Conservation (phyloP, 1,140 invertebrate genomes). For the Neodiprion virginianus region DNA sequence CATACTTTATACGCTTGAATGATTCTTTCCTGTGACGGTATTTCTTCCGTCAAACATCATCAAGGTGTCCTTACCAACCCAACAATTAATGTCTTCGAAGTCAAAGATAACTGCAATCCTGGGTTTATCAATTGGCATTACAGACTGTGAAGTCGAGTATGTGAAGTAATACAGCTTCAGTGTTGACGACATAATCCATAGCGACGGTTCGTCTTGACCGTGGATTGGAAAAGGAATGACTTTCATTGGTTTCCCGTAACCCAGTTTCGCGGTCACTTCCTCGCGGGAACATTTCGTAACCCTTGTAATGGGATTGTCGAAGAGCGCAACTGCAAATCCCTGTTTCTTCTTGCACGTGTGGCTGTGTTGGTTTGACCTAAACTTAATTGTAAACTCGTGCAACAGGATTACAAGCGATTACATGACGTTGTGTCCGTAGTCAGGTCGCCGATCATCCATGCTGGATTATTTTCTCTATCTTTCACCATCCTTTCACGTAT, state of each 20-base stretch:
- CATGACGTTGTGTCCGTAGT: no score
- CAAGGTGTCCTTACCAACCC: background rate
- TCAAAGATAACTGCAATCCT: no score
- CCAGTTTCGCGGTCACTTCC: background rate
- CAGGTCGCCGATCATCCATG: no score
- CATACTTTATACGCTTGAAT: no score
- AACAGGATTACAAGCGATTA: no score
- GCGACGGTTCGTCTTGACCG: background rate
- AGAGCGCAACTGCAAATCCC: no score
- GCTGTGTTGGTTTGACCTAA: no score
- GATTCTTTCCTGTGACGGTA: background rate
- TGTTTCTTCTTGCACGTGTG: no score
- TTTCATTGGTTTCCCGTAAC: constrained; percentile 2
- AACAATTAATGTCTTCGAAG: background rate
- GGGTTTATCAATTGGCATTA: background rate
- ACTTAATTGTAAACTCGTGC: no score
- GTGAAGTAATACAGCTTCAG: background rate
- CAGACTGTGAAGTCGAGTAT: background rate
- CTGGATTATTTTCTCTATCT: no score
- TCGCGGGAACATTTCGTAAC: background rate
- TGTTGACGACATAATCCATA: background rate
- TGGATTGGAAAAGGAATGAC: background rate
- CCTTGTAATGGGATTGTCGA: background rate
- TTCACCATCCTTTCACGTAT: no score
- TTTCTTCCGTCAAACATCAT: background rate